Base-by-base conservation (phyloP, 2,797 vertebrate species). In the Chromis chromis region DNA sequence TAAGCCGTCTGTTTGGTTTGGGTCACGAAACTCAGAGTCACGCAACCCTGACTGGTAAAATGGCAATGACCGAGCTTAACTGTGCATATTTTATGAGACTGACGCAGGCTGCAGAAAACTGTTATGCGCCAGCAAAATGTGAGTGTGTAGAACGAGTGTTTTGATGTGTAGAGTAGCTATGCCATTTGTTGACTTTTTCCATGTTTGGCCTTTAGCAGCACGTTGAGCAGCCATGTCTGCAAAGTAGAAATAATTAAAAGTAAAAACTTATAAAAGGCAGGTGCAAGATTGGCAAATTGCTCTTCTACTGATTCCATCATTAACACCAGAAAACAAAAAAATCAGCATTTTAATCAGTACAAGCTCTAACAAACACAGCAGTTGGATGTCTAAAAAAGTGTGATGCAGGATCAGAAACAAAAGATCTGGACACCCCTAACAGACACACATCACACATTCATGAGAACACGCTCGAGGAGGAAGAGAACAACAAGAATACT, bases 51-150 rank as follows among this genome's bases (percentile, higher is more conserved):
- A 44, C 68, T 53, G 48, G 16, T 78, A 58, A 74, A 25, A 69
- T 50, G 48, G 62, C 40, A 49, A 33, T 55, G 65, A 64, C 69
- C 58, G 28, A 42, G 78, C 70, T 81, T 44, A 54, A 79, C 53
- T 49, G 21, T 92, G 50, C 70, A 91, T 91, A 86, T 89, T 91
- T 90, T 50, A 92, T 91, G 84, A 91, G 66, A 48, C 42, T 53
- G 70, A 59, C 33, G 50, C 36, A 69, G 28, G 50, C 79, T 75
- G 71, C 58, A 63, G 70, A 69, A 81, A 79, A 65, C 13, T 74
- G 74, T 24, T 50, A 49, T 60, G 36, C n/a, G 22, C 44, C 1
- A 8, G 46, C 8, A 57, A 71, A 56, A 31, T 27, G 21, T 56
- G 31, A 6, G 4, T 19, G 36, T 50, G 40, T 46, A 21, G 17